Base-by-base conservation (phyloP, 2,113 vertebrate species). In the Pterocles burchelli region DNA sequence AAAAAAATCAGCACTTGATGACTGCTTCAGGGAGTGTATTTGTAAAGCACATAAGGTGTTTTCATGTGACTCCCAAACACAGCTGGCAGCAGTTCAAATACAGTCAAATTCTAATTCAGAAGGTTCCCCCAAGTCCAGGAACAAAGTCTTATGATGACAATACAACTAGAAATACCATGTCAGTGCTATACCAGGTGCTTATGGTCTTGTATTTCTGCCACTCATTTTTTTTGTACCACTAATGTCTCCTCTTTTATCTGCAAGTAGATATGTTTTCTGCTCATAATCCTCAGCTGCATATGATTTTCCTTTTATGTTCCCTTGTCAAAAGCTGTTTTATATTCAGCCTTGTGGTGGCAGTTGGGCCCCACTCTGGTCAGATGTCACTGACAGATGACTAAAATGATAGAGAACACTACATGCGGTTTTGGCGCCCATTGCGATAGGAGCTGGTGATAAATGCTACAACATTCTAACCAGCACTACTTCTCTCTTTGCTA, bases 391-490 rank as follows among this genome's bases (percentile, higher is more conserved):
- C 21, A 80, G 31, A 6, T 88, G 41, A 25, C 28, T 10, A 31
- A 45, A 71, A 6, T 13, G 33, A 25, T 38, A 24, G 41, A 61
- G 22, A 62, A 43, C 15, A 4, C 2, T 9, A 10, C 6, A 3
- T 3, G 16, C 3, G 8, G 26, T 31, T 58, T 41, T 74, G 29
- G 38, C 43, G n/a, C 16, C 17, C 13, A 6, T 46, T 4, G 16
- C 20, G 6, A 0, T 8, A 49, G 29, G 22, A 48, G 10, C 14
- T 3, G 4, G 15, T 57, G 59, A n/a, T 65, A 22, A 12, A 1
- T 14, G 17, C 9, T 33, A 3, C 16, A 45, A 0, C 6, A 2
- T 13, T 25, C 48, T 76, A 58, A 38, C 34, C 63, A 61, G 24
- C 11, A 5, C 13, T 34, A 3, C 9, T 19, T 49, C n/a, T 86